These are phyloP conservation scores for Pemphigus obesinymphae DNA, from an alignment of 1,140 invertebrate genomes.

Conservation along the genomic window DNA sequence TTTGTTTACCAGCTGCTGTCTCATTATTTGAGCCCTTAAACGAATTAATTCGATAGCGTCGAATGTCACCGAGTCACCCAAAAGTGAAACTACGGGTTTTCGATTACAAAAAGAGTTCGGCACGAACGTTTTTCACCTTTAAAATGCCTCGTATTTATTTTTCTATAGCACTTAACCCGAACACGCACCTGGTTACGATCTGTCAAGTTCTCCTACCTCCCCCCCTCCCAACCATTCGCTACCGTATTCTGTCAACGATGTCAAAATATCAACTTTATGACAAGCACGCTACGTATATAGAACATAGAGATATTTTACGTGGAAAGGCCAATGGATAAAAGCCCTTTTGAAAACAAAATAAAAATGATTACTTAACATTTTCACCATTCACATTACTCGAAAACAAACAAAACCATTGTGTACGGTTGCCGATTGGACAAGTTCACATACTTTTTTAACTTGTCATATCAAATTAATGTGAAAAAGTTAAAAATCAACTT, in stretches of 20 bases:
- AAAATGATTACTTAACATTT: background rate
- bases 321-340: background rate
- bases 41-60: background rate
- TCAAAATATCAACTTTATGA: background rate
- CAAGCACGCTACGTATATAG: background rate
- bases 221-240: too few species aligned
- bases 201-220: background rate
- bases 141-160: background rate
- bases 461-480: too few species aligned
- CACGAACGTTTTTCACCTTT: constrained; percentile 8
- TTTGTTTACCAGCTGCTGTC: constrained; percentile 1
- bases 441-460: too few species aligned
- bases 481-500: too few species aligned
- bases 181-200: constrained; percentile 7
- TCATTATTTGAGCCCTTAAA: background rate
- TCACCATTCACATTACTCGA: background rate
- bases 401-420: too few species aligned
- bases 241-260: background rate
- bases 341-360: background rate
- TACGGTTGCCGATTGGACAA: too few species aligned
- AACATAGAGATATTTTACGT: background rate
- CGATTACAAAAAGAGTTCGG: background rate
- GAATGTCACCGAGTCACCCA: background rate
- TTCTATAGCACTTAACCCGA: background rate
- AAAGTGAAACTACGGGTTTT: background rate